Conservation (phyloP, 1,140 invertebrate species). For the Diorhabda carinulata region DNA sequence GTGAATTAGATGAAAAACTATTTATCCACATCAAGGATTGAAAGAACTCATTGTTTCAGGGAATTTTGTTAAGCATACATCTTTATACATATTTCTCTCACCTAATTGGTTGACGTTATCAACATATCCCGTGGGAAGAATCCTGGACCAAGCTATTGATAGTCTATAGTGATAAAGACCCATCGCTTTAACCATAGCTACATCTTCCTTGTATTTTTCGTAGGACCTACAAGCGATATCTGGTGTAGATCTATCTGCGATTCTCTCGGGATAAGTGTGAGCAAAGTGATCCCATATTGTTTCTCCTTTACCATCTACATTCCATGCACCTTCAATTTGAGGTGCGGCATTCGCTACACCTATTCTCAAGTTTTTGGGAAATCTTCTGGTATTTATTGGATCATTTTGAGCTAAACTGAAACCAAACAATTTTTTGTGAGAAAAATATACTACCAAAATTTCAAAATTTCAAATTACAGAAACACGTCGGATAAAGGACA, state of each 20-base stretch:
- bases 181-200: conserved; percentile 1
- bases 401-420: background rate
- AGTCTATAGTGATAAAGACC: conserved; percentile 48
- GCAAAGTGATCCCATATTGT: conserved; percentile 46
- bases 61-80: no score
- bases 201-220: conserved; percentile 4
- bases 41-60: no score
- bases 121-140: conserved; percentile 51
- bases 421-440: background rate
- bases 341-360: conserved; percentile 4
- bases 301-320: conserved; percentile 38
- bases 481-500: no score
- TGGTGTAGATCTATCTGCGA: background rate
- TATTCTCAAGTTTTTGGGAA: conserved; percentile 6
- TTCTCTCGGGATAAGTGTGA: conserved; percentile 28
- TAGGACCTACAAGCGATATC: conserved; percentile 5
- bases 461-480: no score
- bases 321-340: conserved; percentile 54
- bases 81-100: background rate
- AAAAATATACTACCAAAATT: no score
- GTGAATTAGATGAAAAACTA: no score
- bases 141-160: conserved; percentile 60
- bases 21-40: no score
- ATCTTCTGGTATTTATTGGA: background rate
- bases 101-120: conserved; percentile 5